These are phyloP conservation scores for Anorthoa munda DNA, from an alignment of 2,888 invertebrate genomes.

Conservation along the genomic window DNA sequence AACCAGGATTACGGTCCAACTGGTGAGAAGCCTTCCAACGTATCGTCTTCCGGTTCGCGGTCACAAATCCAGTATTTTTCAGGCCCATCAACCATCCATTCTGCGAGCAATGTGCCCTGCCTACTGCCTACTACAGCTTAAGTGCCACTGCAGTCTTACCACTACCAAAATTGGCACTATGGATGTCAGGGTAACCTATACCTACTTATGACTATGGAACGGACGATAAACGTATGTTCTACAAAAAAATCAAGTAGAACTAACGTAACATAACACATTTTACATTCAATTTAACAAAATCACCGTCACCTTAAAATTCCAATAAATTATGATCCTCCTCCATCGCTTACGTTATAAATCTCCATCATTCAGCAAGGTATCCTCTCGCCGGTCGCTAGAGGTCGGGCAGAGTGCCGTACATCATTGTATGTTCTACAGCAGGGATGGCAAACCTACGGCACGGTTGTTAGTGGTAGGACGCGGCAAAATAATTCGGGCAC, in stretches of 20 bases:
- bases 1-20: too few relatives aligned
- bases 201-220: background rate
- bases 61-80: too few relatives aligned
- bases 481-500: too few relatives aligned
- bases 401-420: conserved; percentile 9
- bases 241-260: background rate
- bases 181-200: background rate
- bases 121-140: too few relatives aligned
- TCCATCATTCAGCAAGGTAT: conserved; percentile 19
- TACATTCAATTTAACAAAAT: background rate
- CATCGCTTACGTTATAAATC: conserved; percentile 31
- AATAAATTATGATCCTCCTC: conserved; percentile 3
- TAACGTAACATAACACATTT: too few relatives aligned
- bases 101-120: too few relatives aligned
- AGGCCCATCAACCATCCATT: too few relatives aligned
- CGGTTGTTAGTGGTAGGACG: fast-evolving
- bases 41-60: too few relatives aligned
- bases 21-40: too few relatives aligned
- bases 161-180: background rate
- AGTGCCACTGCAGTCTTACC: background rate
- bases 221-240: background rate
- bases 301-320: background rate
- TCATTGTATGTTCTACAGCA: conserved; percentile 24
- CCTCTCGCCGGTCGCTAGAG: background rate
- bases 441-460: too few relatives aligned